Evolutionary conservation across 2,888 invertebrate species (phyloP), one percentile per base, ranked within the genome.

Genomic region (Cantharis lateralis): DNA sequence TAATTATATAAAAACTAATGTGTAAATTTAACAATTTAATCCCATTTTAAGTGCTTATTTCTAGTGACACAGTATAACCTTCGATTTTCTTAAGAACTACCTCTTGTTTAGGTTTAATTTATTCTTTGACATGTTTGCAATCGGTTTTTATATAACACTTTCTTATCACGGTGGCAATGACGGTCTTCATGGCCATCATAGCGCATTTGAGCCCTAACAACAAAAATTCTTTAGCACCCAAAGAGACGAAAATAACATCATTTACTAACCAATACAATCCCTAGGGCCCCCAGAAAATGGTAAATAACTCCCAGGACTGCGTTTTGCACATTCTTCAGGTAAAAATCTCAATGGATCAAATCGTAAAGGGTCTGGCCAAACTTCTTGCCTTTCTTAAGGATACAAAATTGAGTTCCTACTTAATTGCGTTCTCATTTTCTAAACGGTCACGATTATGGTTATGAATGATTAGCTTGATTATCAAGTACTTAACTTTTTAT

Each of bases 381-480:
- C n/a, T n/a, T n/a, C n/a, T 24, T 24, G 66, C 20, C 11, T 15
- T 24, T 24, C 24, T 66, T 66, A 15, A 16, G 61, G 24, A 62
- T 62, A 70, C 24, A 15, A 11, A 70, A 18, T 71, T 71, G 15
- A 28, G 15, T 15, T 66, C 18, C 9, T 9, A 13, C 20, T 66
- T 66, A 66, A 66, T 66, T 24, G 15, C 32, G 20, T 24, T 18
- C 71, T 28, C 71, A 63, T 71, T 71, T 72, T 15, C 72, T 26
- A 66, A 24, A 72, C 18, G 72, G 32, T 72, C 66, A 72, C 15
- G 72, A 20, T 32, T 72, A 72, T 72, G 72, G 61, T 61, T 32
- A 28, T 66, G 28, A 20, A 16, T 64, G 16, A 66, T 66, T 15
- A 16, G 32, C 20, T 28, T 71, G 66, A 15, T 72, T 66, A 61